These are phyloP conservation scores for Lanistes nyassanus DNA, from an alignment of 1,140 invertebrate genomes.

Conservation along the genomic window DNA sequence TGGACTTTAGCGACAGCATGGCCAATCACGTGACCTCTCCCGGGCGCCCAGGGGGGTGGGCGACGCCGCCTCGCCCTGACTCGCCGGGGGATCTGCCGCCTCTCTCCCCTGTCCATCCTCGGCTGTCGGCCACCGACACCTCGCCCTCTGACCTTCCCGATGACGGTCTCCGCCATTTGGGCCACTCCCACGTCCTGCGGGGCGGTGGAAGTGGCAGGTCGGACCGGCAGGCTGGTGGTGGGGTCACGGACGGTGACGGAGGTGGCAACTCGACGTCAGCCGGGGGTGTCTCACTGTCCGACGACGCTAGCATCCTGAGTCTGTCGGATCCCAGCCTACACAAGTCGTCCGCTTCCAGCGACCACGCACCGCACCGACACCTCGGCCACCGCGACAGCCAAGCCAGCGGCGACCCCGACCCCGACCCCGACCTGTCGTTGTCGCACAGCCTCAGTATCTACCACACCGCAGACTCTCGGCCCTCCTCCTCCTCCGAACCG, in stretches of 20 bases:
- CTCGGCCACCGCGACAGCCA: slow-evolving; percentile 9
- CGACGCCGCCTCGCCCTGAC: neutral
- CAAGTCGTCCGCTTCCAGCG: slow-evolving; percentile 40
- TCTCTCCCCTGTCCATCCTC: neutral
- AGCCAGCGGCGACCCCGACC: slow-evolving; percentile 15
- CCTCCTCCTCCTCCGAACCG: slow-evolving; percentile 21
- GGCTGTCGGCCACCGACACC: slow-evolving; percentile 13
- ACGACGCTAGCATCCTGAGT: slow-evolving; percentile 35
- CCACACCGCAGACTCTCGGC: slow-evolving; percentile 34
- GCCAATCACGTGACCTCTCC: slow-evolving; percentile 31
- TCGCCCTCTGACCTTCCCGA: slow-evolving; percentile 27
- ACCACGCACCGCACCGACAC: slow-evolving; percentile 8
- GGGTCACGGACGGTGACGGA: slow-evolving; percentile 1
- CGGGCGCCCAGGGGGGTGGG: neutral
- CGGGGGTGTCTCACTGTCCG: slow-evolving; percentile 21
- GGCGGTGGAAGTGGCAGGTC: neutral
- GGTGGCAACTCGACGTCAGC: slow-evolving; percentile 27
- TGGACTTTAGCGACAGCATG: slow-evolving; percentile 56
- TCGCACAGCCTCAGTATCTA: slow-evolving; percentile 39
- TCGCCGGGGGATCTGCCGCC: neutral
- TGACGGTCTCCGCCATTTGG: neutral
- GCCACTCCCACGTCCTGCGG: neutral
- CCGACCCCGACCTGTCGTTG: slow-evolving; percentile 27
- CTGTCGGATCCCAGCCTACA: slow-evolving; percentile 46
- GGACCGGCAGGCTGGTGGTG: slow-evolving; percentile 7